Base-by-base conservation (phyloP, 2,888 invertebrate species). In the Aleiodes alternator region DNA sequence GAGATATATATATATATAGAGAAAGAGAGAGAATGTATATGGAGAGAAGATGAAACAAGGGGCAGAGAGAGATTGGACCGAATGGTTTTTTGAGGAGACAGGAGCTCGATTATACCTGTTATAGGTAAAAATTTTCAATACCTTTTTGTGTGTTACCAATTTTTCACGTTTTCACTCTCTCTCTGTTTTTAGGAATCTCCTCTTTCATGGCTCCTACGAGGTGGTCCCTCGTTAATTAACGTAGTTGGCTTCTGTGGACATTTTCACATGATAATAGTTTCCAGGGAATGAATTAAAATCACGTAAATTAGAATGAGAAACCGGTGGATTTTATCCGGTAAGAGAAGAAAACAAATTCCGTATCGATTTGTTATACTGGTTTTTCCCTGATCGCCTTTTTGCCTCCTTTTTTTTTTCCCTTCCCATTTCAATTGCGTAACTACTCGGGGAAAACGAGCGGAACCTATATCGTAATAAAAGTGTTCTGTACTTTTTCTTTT, bases 11-110 rank as follows among this genome's bases (percentile, higher is more conserved):
- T 23, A 23, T 23, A 23, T 59, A 61, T 71, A 78, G 71, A 76
- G 72, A 76, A 70, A 72, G 34, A 71, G 68, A 76, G 66, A 76
- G 43, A 70, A 78, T 55, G 66, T 51, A 76, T 69, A 76, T 69
- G 68, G 51, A 34, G 34, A 34, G 34, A 68, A 64, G 53, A 57
- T 51, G 69, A 50, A 59, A 70, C 72, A 76, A 76, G 73, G 75
- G 69, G 9, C 43, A 43, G 43, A 43, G 43, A 43, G 43, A 43
- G 43, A 43, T 43, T 43, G 43, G 43, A 23, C 9, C 9, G 9
- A 55, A 16, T 16, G 14, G 6, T 48, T 64, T 64, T 64, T 64
- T 64, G 43, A 34, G 23, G 31, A 68, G 12, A 34, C 68, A 68
- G 68, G 50, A 68, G 68, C 68, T 68, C 11, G n/a, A 68, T 68